A percentile compares a stretch with the other conserved stretches of the same genome.
Evolutionary conservation across 2,888 invertebrate species (phyloP).

Genomic region (Syritta pipiens): DNA sequence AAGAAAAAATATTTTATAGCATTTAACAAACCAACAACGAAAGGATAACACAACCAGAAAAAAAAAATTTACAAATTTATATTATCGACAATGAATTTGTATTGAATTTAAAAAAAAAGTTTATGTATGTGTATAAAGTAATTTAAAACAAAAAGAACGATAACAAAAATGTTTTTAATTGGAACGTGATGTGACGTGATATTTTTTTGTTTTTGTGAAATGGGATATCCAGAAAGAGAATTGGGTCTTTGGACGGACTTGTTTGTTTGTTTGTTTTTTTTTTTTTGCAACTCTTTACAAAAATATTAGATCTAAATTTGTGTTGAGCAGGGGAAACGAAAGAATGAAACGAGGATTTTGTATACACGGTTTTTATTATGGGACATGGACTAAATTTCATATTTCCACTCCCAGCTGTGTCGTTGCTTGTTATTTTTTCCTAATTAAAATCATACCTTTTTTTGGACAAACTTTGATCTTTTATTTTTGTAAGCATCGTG

Average conservation of each 20-base stretch:
- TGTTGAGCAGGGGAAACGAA: conserved; percentile 19
- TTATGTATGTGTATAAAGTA: no score
- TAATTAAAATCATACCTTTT: neutral
- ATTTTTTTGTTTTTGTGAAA: conserved; percentile 21
- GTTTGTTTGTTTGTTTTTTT: conserved; percentile 1
- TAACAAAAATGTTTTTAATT: conserved; percentile 14
- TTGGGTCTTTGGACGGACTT: neutral
- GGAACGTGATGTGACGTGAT: conserved; percentile 18
- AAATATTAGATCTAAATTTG: conserved; percentile 58
- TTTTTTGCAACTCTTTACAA: conserved; percentile 51
- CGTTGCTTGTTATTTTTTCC: neutral
- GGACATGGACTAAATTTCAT: neutral
- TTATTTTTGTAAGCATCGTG: conserved; percentile 25
- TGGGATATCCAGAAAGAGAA: conserved; percentile 21
- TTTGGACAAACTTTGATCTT: conserved; percentile 25
- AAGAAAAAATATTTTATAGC: conserved; percentile 58
- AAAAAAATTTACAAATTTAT: no score
- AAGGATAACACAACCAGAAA: conserved; percentile 67
- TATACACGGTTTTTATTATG: no score
- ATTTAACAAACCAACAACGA: conserved; percentile 68
- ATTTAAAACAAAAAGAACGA: conserved; percentile 5
- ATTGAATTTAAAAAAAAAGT: conserved; percentile 18
- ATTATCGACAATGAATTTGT: conserved; percentile 39
- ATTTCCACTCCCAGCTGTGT: conserved; percentile 2
- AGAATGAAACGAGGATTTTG: neutral